These are phyloP conservation scores for Pleuronectes platessa DNA, from an alignment of 2,113 vertebrate species.

Conservation along the genomic window DNA sequence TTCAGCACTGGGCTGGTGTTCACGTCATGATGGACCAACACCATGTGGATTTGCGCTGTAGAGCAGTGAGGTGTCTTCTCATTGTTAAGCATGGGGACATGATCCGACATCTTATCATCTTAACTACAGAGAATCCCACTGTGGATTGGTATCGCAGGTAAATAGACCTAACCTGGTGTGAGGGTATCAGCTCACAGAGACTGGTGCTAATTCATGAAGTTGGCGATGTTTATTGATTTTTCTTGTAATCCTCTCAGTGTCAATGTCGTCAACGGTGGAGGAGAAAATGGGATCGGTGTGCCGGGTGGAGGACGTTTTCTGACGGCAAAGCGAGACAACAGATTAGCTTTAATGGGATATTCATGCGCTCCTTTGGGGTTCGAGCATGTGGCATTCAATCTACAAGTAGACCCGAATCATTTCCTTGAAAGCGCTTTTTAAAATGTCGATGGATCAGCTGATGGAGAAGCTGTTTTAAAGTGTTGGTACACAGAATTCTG, in stretches of 20 bases:
- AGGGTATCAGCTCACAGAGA: constrained; percentile 58
- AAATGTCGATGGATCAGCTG: neutral
- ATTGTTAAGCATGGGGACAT: constrained; percentile 31
- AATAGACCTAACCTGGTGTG: constrained; percentile 48
- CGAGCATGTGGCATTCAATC: neutral
- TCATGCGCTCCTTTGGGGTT: constrained; percentile 34
- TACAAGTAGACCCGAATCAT: constrained; percentile 4
- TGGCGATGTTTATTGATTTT: constrained; percentile 74
- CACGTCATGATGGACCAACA: constrained; percentile 11
- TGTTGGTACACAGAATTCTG: neutral
- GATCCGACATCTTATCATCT: constrained; percentile 47
- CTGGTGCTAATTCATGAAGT: constrained; percentile 53
- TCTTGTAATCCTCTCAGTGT: constrained; percentile 74
- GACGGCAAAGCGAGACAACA: constrained; percentile 52
- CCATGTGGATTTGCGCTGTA: constrained; percentile 31
- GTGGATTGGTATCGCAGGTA: constrained; percentile 52
- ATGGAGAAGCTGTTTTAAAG: neutral
- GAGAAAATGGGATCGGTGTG: constrained; percentile 45
- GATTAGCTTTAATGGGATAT: constrained; percentile 53
- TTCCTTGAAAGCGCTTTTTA: neutral
- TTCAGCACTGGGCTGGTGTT: constrained; percentile 21
- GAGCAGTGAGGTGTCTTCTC: constrained; percentile 26
- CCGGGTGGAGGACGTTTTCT: constrained; percentile 49
- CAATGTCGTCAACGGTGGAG: constrained; percentile 54
- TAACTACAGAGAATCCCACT: constrained; percentile 23